These are phyloP conservation scores for Schlechtendalia chinensis DNA, from an alignment of 1,140 invertebrate genomes.

Conservation along the genomic window DNA sequence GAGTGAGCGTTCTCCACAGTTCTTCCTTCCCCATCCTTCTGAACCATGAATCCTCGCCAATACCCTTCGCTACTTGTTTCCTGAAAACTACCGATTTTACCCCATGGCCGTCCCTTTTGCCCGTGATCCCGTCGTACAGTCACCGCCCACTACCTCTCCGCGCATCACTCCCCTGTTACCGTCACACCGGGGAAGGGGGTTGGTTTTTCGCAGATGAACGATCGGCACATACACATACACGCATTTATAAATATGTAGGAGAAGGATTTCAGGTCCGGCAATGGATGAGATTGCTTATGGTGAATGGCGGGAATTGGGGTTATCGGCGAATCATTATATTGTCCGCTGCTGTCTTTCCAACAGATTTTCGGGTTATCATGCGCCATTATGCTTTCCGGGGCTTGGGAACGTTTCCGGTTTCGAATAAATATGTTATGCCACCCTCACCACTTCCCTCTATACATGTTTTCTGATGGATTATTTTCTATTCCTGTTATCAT, in stretches of 20 bases:
- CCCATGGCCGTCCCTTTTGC: background rate
- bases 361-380: background rate
- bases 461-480: background rate
- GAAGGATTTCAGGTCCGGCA: background rate
- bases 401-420: background rate
- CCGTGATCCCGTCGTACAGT: too few relatives aligned
- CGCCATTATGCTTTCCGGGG: background rate
- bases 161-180: too few relatives aligned
- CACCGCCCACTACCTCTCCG: too few relatives aligned
- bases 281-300: background rate
- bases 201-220: conserved; percentile 3
- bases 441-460: too few relatives aligned
- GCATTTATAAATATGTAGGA: background rate
- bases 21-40: background rate
- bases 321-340: conserved; percentile 18
- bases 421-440: background rate
- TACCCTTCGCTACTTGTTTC: conserved; percentile 14
- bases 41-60: too few relatives aligned
- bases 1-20: conserved; percentile 9
- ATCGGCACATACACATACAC: background rate
- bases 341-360: background rate
- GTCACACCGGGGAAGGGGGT: background rate
- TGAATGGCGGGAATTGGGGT: background rate
- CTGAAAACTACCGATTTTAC: conserved; percentile 25
- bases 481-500: background rate